phyloP scores from a whole-genome alignment of 2,888 invertebrate genomes.

The Xestia sexstrigata region DNA sequence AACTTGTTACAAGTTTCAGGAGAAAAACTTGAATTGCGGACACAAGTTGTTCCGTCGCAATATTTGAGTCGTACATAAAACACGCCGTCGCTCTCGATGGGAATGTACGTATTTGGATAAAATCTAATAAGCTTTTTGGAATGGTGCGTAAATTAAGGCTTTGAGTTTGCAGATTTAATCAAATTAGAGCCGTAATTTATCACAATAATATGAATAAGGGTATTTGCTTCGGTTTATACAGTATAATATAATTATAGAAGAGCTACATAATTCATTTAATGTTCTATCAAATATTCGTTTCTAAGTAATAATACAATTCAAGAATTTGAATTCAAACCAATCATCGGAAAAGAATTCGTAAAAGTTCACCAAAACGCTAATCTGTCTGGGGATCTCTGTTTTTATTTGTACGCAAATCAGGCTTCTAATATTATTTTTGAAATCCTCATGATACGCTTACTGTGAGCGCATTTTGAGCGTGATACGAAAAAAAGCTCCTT shows the following conservation, averaged over 20 bases:
- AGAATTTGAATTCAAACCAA: constrained; percentile 36
- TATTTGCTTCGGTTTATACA: constrained; percentile 17
- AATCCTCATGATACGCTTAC: constrained; percentile 48
- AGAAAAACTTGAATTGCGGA: constrained; percentile 78
- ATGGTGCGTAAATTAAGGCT: constrained; percentile 41
- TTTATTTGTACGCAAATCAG: constrained; percentile 56
- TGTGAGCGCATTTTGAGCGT: constrained; percentile 41
- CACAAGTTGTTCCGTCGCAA: constrained; percentile 74
- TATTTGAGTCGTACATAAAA: constrained; percentile 71
- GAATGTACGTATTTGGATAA: constrained; percentile 47
- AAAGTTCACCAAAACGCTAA: constrained; percentile 37
- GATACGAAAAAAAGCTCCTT: constrained; percentile 51
- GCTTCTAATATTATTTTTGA: constrained; percentile 48
- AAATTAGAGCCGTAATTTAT: constrained; percentile 32
- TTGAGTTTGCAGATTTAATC: constrained; percentile 30
- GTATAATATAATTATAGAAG: constrained; percentile 18
- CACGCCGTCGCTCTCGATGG: constrained; percentile 54
- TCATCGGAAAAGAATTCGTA: constrained; percentile 39
- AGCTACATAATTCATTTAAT: constrained; percentile 11
- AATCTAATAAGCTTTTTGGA: constrained; percentile 48
- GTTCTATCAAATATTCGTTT: constrained; percentile 11
- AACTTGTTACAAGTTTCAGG: constrained; percentile 76
- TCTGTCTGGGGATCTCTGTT: constrained; percentile 45
- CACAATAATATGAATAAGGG: constrained; percentile 31
- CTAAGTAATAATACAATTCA: constrained; percentile 12